phyloP scores from a whole-genome alignment of 2,888 invertebrate genomes.

The Eremobia ochroleuca region DNA sequence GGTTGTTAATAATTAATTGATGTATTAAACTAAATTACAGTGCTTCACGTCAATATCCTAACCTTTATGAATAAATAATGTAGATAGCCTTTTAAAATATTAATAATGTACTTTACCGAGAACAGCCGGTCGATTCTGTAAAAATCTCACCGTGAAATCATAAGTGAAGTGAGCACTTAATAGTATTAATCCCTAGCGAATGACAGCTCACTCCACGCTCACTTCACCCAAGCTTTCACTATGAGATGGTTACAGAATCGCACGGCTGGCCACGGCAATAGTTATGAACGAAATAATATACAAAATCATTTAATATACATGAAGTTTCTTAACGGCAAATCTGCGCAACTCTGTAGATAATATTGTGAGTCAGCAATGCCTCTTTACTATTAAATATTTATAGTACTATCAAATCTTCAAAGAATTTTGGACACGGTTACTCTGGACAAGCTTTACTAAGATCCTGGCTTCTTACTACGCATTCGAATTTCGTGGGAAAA shows the following conservation, averaged over 20 bases:
- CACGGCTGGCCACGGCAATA: conserved; percentile 19
- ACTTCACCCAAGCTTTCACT: too few relatives aligned
- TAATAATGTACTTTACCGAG: conserved; percentile 38
- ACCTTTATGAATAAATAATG: conserved; percentile 47
- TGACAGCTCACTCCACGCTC: too few relatives aligned
- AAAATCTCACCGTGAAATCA: too few relatives aligned
- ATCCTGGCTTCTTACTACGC: background rate
- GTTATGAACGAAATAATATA: conserved; percentile 26
- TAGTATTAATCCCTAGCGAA: too few relatives aligned
- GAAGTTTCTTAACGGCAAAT: conserved; percentile 2
- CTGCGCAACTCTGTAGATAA: conserved; percentile 7
- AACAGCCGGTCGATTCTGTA: too few relatives aligned
- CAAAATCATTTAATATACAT: conserved; percentile 40
- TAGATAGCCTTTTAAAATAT: conserved; percentile 39
- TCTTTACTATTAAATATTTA: conserved; percentile 10
- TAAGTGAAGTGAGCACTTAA: too few relatives aligned
- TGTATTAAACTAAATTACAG: conserved; percentile 10
- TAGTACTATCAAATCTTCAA: background rate
- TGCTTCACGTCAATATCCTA: background rate
- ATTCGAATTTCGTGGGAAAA: background rate
- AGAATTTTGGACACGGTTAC: too few relatives aligned
- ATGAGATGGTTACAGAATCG: too few relatives aligned
- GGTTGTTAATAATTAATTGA: conserved; percentile 22
- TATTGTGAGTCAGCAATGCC: background rate
- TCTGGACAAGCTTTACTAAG: background rate